Evolutionary conservation across 2,113 vertebrate species (phyloP).

Genomic region (Pedionomus torquatus): DNA sequence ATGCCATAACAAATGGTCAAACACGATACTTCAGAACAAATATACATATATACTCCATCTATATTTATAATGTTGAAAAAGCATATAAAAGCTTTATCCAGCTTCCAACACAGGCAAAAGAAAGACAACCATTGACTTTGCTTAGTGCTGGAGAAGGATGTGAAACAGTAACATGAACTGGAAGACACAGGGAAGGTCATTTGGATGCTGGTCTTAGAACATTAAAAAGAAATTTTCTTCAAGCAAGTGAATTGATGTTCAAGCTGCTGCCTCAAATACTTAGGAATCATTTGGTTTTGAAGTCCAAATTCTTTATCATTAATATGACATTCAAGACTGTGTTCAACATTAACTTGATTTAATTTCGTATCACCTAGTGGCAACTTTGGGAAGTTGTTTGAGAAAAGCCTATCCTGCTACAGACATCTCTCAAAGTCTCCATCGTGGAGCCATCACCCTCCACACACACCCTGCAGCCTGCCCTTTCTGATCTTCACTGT

Average conservation of each 20-base stretch:
- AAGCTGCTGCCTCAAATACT: not conserved
- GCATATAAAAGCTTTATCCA: not conserved
- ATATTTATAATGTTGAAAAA: not conserved
- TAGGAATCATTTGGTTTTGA: not conserved
- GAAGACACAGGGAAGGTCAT: not conserved
- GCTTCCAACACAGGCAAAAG: not conserved
- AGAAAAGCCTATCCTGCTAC: not conserved
- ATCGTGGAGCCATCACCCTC: not conserved
- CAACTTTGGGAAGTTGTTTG: not conserved
- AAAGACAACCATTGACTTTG: not conserved
- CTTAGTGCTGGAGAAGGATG: not conserved
- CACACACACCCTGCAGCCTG: rapidly evolving
- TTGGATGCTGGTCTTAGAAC: not conserved
- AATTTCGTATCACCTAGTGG: not conserved
- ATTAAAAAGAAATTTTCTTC: not conserved
- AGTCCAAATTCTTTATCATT: not conserved
- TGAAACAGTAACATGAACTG: rapidly evolving
- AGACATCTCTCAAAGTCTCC: not conserved
- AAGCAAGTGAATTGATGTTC: not conserved
- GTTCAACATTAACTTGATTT: not conserved
- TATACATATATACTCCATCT: not conserved
- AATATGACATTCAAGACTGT: not conserved
- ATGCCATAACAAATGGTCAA: not conserved
- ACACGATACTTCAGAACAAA: constrained; percentile 2
- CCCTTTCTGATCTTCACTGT: not conserved